Evolutionary conservation across 2,113 vertebrate species (phyloP).

Genomic region (Percopsis transmontana): DNA sequence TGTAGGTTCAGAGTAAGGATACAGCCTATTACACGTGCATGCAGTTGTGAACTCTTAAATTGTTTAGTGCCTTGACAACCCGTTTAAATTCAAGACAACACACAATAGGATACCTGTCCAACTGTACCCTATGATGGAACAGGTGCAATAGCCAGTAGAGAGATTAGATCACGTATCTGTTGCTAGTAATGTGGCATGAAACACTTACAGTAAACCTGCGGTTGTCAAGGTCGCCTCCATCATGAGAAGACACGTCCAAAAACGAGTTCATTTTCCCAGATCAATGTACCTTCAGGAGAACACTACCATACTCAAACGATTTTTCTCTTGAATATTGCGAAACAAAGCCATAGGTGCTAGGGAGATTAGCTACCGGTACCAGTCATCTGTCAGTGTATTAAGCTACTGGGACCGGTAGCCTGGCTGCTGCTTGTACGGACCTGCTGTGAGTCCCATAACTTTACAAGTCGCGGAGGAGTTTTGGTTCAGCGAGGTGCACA

Average conservation of each 20-base stretch:
- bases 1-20: background rate
- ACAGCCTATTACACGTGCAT: background rate
- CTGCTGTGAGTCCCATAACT: conserved; percentile 40
- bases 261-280: conserved; percentile 60
- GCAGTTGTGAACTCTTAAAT: conserved; percentile 1
- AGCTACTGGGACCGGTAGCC: background rate
- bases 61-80: conserved; percentile 12
- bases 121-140: background rate
- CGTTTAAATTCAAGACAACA: conserved; percentile 7
- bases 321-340: conserved; percentile 5
- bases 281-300: conserved; percentile 32
- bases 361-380: conserved; percentile 4
- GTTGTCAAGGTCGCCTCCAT: conserved; percentile 43
- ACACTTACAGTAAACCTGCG: conserved; percentile 72
- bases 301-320: conserved; percentile 26
- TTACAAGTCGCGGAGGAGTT: conserved; percentile 57
- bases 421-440: conserved; percentile 5
- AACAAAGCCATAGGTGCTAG: conserved; percentile 48
- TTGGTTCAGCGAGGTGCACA: conserved; percentile 41
- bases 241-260: conserved; percentile 37
- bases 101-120: conserved; percentile 24
- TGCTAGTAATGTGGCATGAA: background rate
- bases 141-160: background rate
- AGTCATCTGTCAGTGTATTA: conserved; percentile 48
- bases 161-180: background rate